phyloP scores from a whole-genome alignment of 2,797 vertebrate species.

The Pipistrellus kuhlii region DNA sequence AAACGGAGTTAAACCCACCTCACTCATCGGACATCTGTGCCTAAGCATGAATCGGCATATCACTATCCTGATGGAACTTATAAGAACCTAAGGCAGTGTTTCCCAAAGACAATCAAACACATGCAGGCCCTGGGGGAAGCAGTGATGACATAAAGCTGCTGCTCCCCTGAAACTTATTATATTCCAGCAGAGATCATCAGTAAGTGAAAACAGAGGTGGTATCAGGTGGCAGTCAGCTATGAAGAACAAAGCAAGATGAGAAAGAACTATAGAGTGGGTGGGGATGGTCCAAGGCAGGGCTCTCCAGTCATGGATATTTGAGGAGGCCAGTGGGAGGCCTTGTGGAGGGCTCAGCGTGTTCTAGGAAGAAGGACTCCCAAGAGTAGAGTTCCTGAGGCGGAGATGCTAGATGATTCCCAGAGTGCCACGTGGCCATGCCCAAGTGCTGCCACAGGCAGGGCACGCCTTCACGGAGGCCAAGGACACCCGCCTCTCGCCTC shows the following conservation, averaged over 20 bases:
- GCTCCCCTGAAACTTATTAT: not conserved
- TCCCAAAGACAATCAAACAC: not conserved
- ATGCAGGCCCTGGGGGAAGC: not conserved
- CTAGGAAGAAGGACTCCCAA: not conserved
- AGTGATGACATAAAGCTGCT: not conserved
- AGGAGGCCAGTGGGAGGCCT: not conserved
- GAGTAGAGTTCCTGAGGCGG: not conserved
- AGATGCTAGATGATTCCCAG: not conserved
- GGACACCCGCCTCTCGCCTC: accelerated
- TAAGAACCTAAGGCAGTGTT: not conserved
- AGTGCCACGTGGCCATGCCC: not conserved
- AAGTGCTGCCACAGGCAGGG: not conserved
- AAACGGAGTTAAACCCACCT: not conserved
- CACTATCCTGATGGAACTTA: not conserved
- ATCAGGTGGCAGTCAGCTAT: not conserved
- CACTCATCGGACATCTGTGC: not conserved
- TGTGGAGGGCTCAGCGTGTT: not conserved
- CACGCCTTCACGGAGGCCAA: not conserved
- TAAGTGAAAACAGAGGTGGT: not conserved
- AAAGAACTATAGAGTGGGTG: not conserved
- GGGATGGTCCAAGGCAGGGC: not conserved
- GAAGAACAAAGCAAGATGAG: not conserved
- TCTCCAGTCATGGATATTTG: not conserved
- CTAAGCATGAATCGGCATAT: not conserved
- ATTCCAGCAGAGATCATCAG: not conserved